These are phyloP conservation scores for Calephelis perditalis DNA, from an alignment of 2,888 invertebrate species.

Conservation along the genomic window DNA sequence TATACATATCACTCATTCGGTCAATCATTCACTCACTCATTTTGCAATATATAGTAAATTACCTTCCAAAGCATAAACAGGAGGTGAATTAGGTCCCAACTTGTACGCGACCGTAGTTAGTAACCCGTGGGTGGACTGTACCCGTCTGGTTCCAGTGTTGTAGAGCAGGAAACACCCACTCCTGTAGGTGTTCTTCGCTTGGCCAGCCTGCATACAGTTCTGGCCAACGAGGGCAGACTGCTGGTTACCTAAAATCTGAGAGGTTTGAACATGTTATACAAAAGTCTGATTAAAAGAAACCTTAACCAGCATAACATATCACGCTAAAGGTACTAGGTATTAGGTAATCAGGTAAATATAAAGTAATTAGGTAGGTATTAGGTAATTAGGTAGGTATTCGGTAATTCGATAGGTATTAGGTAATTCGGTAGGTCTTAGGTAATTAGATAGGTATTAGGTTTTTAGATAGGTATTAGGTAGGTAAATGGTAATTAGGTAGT, in stretches of 20 bases:
- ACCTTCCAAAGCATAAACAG: slow-evolving; percentile 97
- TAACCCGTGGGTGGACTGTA: slow-evolving; percentile 91
- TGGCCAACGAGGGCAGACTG: slow-evolving; percentile 96
- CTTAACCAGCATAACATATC: too few relatives aligned
- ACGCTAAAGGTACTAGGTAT: too few relatives aligned
- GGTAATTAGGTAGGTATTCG: too few relatives aligned
- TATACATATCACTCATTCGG: slow-evolving; percentile 57
- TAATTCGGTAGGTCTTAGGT: too few relatives aligned
- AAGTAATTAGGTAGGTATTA: too few relatives aligned
- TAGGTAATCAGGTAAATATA: too few relatives aligned
- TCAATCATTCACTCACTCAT: slow-evolving; percentile 85
- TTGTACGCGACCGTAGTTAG: slow-evolving; percentile 95
- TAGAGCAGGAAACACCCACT: slow-evolving; percentile 97
- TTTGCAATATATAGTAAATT: slow-evolving; percentile 79
- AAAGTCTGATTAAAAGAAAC: too few relatives aligned
- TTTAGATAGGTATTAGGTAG: too few relatives aligned
- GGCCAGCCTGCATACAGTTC: slow-evolving; percentile 90
- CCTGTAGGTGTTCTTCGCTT: slow-evolving; percentile 96
- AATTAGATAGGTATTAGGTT: too few relatives aligned
- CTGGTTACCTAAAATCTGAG: slow-evolving; percentile 95
- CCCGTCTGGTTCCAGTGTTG: slow-evolving; percentile 90
- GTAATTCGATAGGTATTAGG: too few relatives aligned
- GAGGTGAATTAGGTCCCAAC: slow-evolving; percentile 87
- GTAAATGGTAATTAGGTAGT: too few relatives aligned
- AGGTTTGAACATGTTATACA: too few relatives aligned